Conservation (phyloP, 1,140 invertebrate genomes). For the Hypsibius dujardini region DNA sequence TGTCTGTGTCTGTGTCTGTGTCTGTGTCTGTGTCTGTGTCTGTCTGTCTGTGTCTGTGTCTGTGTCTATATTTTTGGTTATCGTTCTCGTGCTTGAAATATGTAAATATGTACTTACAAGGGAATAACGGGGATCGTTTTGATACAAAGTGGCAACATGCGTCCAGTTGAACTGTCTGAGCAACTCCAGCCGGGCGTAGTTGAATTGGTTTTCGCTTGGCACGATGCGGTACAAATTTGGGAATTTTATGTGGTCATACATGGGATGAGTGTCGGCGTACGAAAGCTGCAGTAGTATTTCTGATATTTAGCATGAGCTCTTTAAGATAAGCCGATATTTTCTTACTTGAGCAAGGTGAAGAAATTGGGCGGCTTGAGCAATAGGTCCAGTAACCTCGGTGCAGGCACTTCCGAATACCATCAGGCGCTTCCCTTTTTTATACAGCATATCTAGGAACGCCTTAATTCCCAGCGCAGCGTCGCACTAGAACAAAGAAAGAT, state of each 20-base stretch:
- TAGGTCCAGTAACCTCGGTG: conserved; percentile 86
- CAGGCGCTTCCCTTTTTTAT: conserved; percentile 56
- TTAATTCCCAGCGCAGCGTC: conserved; percentile 94
- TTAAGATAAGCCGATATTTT: no score
- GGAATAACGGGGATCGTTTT: conserved; percentile 82
- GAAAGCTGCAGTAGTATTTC: conserved; percentile 76
- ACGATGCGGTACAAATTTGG: conserved; percentile 91
- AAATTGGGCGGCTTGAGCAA: conserved; percentile 87
- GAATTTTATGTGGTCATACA: conserved; percentile 81
- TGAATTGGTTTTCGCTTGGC: conserved; percentile 86
- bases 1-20: no score
- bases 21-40: no score
- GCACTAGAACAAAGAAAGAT: conserved; percentile 66
- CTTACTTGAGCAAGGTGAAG: conserved; percentile 82
- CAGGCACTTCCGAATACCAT: conserved; percentile 92
- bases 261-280: conserved; percentile 93
- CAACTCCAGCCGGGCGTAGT: conserved; percentile 67
- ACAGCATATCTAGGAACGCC: conserved; percentile 95
- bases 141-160: conserved; percentile 84
- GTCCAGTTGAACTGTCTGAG: conserved; percentile 89
- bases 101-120: conserved; percentile 49
- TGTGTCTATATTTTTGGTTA: no score
- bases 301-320: no score
- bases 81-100: no score
- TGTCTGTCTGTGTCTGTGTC: no score